Percentiles rank a stretch among this genome's conserved stretches.
These are phyloP conservation scores for Columba livia DNA, from an alignment of 2,113 vertebrate genomes.

Conservation along the genomic window DNA sequence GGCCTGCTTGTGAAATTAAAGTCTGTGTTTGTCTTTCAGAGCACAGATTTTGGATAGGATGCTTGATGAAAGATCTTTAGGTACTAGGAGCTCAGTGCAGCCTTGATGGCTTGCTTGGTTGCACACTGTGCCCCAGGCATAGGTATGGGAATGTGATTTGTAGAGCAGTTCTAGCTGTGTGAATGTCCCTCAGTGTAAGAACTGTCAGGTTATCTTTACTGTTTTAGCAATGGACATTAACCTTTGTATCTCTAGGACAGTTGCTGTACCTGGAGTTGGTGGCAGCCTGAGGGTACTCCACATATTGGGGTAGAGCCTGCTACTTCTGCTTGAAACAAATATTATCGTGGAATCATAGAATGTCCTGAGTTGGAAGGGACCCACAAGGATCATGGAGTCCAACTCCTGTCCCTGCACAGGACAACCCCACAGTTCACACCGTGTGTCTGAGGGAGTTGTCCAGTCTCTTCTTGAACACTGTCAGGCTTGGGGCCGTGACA, in stretches of 20 bases:
- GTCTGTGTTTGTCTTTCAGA: not conserved
- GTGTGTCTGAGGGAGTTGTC: too few species aligned
- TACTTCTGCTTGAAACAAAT: not conserved
- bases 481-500: too few species aligned
- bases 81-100: not conserved
- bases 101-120: not conserved
- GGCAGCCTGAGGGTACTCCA: not conserved
- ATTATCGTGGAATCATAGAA: too few species aligned
- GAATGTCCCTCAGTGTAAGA: not conserved
- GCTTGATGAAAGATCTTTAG: not conserved
- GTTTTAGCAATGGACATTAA: not conserved
- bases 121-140: not conserved
- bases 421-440: too few species aligned
- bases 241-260: not conserved
- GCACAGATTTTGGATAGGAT: not conserved
- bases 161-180: not conserved
- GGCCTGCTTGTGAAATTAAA: not conserved
- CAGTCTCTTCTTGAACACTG: too few species aligned
- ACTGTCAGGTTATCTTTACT: not conserved
- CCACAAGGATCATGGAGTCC: too few species aligned
- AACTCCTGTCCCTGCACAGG: too few species aligned
- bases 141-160: not conserved
- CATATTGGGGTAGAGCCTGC: accelerated
- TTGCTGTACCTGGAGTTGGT: not conserved
- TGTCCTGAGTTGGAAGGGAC: too few species aligned